Conservation (phyloP, 2,113 vertebrate genomes). For the Vidua macroura region DNA sequence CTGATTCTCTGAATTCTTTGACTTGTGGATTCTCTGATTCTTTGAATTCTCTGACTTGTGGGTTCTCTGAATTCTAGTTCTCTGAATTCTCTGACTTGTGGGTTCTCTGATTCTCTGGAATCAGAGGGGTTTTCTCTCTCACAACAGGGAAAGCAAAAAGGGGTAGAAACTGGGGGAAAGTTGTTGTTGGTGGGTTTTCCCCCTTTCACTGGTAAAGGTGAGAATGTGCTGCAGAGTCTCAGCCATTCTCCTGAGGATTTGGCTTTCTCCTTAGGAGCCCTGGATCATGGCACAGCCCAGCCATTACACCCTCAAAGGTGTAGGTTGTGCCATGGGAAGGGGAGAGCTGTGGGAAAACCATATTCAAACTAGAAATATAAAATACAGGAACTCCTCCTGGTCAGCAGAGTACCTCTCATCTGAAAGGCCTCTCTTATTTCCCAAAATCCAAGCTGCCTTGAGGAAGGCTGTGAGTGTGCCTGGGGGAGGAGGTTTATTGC, state of each 20-base stretch:
- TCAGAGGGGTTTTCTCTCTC: not conserved
- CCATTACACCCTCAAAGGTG: not conserved
- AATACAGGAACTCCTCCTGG: not conserved
- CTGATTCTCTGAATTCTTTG: too few relatives aligned
- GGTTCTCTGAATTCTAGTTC: too few relatives aligned
- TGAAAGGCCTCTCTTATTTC: not conserved
- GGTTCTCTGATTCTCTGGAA: not conserved
- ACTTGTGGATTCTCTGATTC: too few relatives aligned
- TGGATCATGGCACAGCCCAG: not conserved
- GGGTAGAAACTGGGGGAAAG: not conserved
- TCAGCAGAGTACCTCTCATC: not conserved
- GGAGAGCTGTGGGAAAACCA: rapidly evolving
- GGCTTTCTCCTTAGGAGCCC: not conserved
- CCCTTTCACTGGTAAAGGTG: not conserved
- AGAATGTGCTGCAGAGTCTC: not conserved
- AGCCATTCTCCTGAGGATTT: not conserved
- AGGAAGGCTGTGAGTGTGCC: not conserved
- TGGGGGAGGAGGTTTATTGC: not conserved
- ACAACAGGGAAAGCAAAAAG: not conserved
- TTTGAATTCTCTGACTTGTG: too few relatives aligned
- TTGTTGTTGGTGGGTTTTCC: rapidly evolving
- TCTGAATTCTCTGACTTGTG: too few relatives aligned
- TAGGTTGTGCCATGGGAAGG: not conserved
- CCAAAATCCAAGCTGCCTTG: not conserved
- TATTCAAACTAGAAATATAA: not conserved